Evolutionary conservation across 2,113 vertebrate genomes (phyloP), one percentile per base, ranked within the genome.

Genomic region (Neomonachus schauinslandi): DNA sequence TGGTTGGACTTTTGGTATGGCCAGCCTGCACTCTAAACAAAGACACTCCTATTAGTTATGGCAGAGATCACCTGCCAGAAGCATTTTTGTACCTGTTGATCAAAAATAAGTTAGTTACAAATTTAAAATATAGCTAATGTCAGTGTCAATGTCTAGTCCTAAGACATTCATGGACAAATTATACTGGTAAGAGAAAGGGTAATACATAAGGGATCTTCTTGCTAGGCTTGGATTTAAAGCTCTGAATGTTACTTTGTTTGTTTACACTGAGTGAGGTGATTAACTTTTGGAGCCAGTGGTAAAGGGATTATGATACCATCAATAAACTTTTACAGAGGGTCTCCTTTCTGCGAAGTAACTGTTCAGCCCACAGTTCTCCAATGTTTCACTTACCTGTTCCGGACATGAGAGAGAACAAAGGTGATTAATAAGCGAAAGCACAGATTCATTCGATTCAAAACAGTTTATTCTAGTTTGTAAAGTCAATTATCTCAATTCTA

Each of bases 41-140:
- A 91, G 93, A 84, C 63, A 74, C 1, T 93, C 13, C 39, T 57
- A 15, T 63, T 63, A 65, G 18, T 85, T 89, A 85, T 19, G 26
- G 28, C 31, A 59, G 5, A 65, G 39, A 21, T 59, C 46, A 49
- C 59, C 36, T 71, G 91, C 53, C 7, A 65, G 36, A 81, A 91
- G 65, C 15, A 79, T 46, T 91, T 69, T 77, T 92, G 42, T 39
- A 77, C 14, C n/a, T 55, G 1, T 13, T 89, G 36, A 93, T 71
- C 4, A 96, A 96, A 89, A 93, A 46, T 79, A 92, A 93, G 57
- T 31, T 15, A 89, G n/a, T 82, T 59, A 94, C 22, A 94, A 46
- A 93, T 63, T 88, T 69, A 28, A 96, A 77, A 87, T 72, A 77
- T 46, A 72, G 85, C 80, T 89, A 91, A 57, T 65, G 31, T 46